A percentile compares a stretch with the other conserved stretches of the same genome.
These are phyloP conservation scores for Gallinago solitaria DNA, from an alignment of 2,797 vertebrate genomes.

Conservation along the genomic window DNA sequence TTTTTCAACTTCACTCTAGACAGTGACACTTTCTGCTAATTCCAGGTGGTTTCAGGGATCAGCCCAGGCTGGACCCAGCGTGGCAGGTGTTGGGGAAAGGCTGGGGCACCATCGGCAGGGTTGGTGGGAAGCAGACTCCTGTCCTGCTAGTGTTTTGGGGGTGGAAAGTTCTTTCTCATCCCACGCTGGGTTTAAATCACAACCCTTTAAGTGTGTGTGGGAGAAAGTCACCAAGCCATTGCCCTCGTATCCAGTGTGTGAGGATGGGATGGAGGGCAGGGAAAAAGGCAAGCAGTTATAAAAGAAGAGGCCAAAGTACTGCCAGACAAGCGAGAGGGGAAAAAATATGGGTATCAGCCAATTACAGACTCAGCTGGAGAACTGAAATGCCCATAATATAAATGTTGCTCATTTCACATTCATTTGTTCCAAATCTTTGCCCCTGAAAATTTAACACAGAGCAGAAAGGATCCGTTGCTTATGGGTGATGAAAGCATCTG, in stretches of 20 bases:
- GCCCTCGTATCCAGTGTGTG: accelerated
- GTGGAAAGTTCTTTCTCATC: background rate
- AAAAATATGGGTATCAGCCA: background rate
- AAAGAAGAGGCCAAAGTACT: background rate
- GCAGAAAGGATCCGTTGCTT: background rate
- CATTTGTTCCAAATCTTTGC: constrained; percentile 37
- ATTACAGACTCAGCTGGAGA: constrained; percentile 9
- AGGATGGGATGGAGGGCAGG: background rate
- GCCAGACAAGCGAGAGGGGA: background rate
- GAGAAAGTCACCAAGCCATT: background rate
- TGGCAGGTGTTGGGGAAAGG: accelerated
- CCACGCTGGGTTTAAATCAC: background rate
- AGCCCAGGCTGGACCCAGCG: accelerated
- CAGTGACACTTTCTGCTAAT: background rate
- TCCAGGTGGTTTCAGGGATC: background rate
- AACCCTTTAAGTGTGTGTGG: background rate
- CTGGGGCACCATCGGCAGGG: background rate
- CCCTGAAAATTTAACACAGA: background rate
- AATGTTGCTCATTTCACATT: constrained; percentile 14
- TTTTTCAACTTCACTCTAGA: background rate
- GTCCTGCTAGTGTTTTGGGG: background rate
- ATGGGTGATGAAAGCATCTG: background rate
- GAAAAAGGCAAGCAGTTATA: background rate
- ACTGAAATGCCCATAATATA: background rate
- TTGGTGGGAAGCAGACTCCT: background rate